Evolutionary conservation across 2,113 vertebrate genomes (phyloP).

Genomic region (Sardina pilchardus): DNA sequence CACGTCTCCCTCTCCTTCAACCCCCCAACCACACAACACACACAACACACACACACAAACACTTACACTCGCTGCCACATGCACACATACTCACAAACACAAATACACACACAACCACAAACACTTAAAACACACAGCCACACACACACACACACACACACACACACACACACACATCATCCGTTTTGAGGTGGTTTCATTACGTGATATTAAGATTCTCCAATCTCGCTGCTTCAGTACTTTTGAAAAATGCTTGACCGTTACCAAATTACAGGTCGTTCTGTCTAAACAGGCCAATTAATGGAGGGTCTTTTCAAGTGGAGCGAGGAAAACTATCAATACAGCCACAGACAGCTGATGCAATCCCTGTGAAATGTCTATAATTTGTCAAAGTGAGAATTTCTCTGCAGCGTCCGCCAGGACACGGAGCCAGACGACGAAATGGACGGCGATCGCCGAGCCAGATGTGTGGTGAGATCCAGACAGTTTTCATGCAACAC

Average conservation of each 20-base stretch:
- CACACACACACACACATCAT: background rate
- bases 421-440: conserved; percentile 54
- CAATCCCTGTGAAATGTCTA: conserved; percentile 64
- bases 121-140: background rate
- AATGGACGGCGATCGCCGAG: conserved; percentile 50
- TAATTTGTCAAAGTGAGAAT: conserved; percentile 74
- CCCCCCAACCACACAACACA: background rate
- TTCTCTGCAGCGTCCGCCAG: conserved; percentile 57
- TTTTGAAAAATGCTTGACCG: background rate
- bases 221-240: background rate
- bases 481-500: conserved; percentile 36
- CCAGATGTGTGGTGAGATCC: conserved; percentile 63
- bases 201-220: background rate
- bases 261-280: background rate
- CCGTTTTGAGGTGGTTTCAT: background rate
- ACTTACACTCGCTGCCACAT: too few species aligned
- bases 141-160: background rate
- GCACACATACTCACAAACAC: background rate
- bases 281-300: background rate
- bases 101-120: background rate
- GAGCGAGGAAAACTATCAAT: background rate
- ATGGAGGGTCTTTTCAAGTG: background rate
- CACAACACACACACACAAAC: background rate
- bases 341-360: conserved; percentile 61
- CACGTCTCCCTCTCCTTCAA: background rate